Percentiles rank a stretch among this genome's conserved stretches.
These are phyloP conservation scores for Turritopsis dohrnii DNA, from an alignment of 30 jellyfish, hydroid and myxozoan species.

Conservation along the genomic window DNA sequence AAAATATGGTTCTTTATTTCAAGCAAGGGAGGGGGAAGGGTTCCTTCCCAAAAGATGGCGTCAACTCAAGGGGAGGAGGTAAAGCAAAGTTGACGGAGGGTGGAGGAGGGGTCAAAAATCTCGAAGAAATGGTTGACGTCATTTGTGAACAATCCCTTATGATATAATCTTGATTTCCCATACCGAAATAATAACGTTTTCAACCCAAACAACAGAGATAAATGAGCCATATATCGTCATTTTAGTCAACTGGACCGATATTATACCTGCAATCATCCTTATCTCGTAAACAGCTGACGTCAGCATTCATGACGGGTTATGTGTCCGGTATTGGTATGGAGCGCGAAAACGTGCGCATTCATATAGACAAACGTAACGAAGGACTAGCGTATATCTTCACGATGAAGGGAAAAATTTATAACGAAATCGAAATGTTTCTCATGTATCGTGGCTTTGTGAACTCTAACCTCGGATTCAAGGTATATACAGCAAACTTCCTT, in stretches of 20 bases:
- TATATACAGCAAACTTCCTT: neutral
- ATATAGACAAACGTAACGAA: conserved; percentile 4
- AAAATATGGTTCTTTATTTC: too few species aligned
- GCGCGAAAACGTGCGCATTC: neutral
- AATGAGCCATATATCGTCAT: neutral
- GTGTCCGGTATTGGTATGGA: conserved; percentile 27
- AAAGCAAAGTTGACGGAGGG: too few species aligned
- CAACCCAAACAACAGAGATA: too few species aligned
- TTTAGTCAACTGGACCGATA: conserved; percentile 12
- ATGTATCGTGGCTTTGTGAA: conserved; percentile 26
- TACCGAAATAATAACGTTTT: too few species aligned
- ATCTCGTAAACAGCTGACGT: neutral
- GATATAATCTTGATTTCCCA: too few species aligned
- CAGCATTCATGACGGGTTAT: neutral
- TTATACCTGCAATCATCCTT: neutral
- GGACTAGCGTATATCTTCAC: conserved; percentile 11
- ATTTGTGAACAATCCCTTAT: too few species aligned
- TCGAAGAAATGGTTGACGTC: too few species aligned
- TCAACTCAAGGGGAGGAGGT: too few species aligned
- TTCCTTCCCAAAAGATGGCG: too few species aligned
- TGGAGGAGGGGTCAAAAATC: too few species aligned
- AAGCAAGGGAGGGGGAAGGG: too few species aligned
- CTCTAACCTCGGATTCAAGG: conserved; percentile 19
- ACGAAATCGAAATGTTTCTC: conserved; percentile 24
- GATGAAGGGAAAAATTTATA: conserved; percentile 23